Evolutionary conservation across 2,888 invertebrate species (phyloP), one percentile per base, ranked within the genome.

Genomic region (Platycheirus albimanus): DNA sequence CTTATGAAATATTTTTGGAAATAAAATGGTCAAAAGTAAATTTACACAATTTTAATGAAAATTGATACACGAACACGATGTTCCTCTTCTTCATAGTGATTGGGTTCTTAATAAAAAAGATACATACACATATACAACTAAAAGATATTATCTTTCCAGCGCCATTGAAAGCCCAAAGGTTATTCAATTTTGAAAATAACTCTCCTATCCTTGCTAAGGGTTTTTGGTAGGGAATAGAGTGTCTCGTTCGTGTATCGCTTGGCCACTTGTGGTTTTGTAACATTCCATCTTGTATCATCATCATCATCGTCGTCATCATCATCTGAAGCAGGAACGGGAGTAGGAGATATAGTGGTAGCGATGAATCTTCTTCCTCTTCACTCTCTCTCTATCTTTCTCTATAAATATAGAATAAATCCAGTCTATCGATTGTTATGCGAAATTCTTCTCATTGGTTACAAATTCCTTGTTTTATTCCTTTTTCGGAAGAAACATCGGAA

Each of bases 41-140:
- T 80, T 80, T 80, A 76, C 80, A 80, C 80, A 80, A 75, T 76
- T 76, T 80, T 80, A 76, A 80, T 80, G 80, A 80, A 80, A 80
- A 76, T 80, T 80, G 80, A 75, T 64, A 80, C 33, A 69, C 41
- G 58, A 61, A 61, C 38, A 41, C 3, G 15, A 58, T 24, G 36
- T 15, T 36, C n/a, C n/a, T n/a, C n/a, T n/a, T n/a, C n/a, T n/a
- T n/a, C n/a, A n/a, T n/a, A n/a, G n/a, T 66, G 78, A 67, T 79
- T 79, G 78, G 52, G 66, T 20, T 45, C 30, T 38, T 43, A n/a
- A 33, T 33, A 33, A 33, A 33, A 45, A 38, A 11, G n/a, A n/a
- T 15, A 49, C 20, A 41, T 15, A 47, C 19, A 13, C 33, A 17
- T 13, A 47, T 51, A 58, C 20, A 61, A 28, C 4, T 8, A 10